Evolutionary conservation across 2,113 vertebrate species (phyloP).

Genomic region (Halcyon senegalensis): DNA sequence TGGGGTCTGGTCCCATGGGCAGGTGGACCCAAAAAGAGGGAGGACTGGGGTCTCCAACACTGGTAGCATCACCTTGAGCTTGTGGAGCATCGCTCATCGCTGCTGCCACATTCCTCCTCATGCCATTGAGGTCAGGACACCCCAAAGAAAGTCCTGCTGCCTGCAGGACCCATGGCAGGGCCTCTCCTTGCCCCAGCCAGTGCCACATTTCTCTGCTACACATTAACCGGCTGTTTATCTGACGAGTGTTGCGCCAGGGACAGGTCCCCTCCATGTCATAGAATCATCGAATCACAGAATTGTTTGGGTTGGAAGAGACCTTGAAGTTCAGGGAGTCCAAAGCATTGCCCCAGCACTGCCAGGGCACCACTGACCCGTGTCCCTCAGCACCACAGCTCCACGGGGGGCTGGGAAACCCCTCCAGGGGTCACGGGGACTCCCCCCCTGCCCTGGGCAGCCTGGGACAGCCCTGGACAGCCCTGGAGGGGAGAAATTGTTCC

Average conservation of each 20-base stretch:
- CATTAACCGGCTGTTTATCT: neutral
- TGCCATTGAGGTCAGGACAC: rapidly evolving
- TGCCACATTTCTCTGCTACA: neutral
- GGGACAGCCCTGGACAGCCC: too few species aligned
- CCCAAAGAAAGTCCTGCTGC: neutral
- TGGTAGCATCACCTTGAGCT: neutral
- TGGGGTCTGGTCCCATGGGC: rapidly evolving
- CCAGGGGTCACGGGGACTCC: neutral
- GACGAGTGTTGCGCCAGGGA: rapidly evolving
- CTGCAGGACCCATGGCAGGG: neutral
- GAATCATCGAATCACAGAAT: neutral
- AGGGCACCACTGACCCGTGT: neutral
- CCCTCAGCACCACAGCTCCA: neutral
- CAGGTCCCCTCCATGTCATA: neutral
- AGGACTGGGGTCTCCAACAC: neutral
- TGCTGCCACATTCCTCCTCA: neutral
- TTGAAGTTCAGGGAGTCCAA: neutral
- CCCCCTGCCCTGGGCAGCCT: too few species aligned
- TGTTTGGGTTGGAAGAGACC: neutral
- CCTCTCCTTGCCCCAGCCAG: neutral
- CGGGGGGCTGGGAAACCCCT: neutral
- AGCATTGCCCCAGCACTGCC: neutral
- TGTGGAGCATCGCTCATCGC: neutral
- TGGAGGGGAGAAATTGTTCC: neutral
- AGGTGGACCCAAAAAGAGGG: neutral